phyloP scores from a whole-genome alignment of 2,113 vertebrate species.

The Oxyruncus cristatus region DNA sequence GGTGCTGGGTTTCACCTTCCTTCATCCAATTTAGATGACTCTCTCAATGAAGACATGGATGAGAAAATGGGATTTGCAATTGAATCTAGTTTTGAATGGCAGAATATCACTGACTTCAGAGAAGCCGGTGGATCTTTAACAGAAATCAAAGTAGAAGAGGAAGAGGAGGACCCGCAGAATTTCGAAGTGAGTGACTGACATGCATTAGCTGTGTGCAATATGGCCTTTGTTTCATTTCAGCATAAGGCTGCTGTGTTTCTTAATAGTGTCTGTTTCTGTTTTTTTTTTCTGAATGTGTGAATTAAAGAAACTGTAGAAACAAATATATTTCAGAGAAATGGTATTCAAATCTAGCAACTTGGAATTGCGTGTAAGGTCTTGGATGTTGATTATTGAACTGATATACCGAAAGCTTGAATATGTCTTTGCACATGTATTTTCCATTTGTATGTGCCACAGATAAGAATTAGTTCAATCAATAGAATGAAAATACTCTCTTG shows the following conservation, averaged over 20 bases:
- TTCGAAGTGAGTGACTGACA: conserved; percentile 76
- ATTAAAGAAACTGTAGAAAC: neutral
- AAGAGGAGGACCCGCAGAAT: conserved; percentile 80
- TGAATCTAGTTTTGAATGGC: conserved; percentile 88
- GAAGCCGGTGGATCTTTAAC: conserved; percentile 81
- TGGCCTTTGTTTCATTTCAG: neutral
- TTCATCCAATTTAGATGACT: conserved; percentile 84
- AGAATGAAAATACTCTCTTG: neutral
- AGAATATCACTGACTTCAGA: conserved; percentile 83
- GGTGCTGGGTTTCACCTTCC: conserved; percentile 85
- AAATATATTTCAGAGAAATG: neutral
- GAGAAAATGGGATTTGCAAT: conserved; percentile 87
- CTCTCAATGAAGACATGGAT: conserved; percentile 85
- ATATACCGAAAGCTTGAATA: neutral
- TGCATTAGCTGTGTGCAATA: neutral
- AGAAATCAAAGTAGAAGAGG: conserved; percentile 89
- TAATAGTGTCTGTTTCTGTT: neutral
- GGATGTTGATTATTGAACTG: neutral
- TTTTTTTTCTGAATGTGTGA: neutral
- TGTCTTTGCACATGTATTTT: neutral
- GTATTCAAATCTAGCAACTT: neutral
- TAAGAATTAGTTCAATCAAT: neutral
- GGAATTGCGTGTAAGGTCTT: neutral
- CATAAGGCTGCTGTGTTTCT: neutral
- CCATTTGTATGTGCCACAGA: neutral